These are phyloP conservation scores for Aphelocoma coerulescens DNA, from an alignment of 2,113 vertebrate genomes.

Conservation along the genomic window DNA sequence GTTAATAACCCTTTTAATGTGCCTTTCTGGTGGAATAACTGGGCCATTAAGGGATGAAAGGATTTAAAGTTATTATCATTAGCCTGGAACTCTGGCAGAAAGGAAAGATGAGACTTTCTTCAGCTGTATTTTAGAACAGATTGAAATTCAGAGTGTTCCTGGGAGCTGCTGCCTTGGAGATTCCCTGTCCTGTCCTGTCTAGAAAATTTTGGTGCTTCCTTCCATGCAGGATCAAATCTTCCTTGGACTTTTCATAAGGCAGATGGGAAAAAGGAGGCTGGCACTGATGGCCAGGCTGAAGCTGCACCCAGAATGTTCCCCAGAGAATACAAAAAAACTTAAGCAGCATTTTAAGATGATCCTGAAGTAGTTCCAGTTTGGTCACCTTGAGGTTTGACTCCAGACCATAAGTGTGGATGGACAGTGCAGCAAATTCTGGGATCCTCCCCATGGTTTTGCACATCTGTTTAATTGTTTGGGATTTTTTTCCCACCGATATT, in stretches of 20 bases:
- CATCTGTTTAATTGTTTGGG: rapidly evolving
- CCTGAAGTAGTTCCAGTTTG: not conserved
- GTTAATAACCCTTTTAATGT: not conserved
- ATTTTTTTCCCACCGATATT: rapidly evolving
- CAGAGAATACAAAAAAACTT: not conserved
- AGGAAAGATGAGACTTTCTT: not conserved
- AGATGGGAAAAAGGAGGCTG: not conserved
- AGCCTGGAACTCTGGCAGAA: not conserved
- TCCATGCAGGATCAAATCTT: not conserved
- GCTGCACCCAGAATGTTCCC: not conserved
- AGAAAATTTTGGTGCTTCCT: not conserved
- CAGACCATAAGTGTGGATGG: not conserved
- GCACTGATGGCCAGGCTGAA: not conserved
- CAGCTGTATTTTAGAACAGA: rapidly evolving
- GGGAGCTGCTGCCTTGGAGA: not conserved
- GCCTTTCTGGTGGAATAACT: not conserved
- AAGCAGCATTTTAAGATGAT: not conserved
- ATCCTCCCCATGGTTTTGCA: not conserved
- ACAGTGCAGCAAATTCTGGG: not conserved
- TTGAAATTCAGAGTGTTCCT: not conserved
- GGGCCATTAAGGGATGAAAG: not conserved
- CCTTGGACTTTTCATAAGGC: not conserved
- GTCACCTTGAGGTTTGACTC: not conserved
- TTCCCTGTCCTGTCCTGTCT: not conserved
- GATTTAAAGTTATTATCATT: not conserved